phyloP scores from a whole-genome alignment of 2,797 vertebrate species.

The Phataginus tricuspis region DNA sequence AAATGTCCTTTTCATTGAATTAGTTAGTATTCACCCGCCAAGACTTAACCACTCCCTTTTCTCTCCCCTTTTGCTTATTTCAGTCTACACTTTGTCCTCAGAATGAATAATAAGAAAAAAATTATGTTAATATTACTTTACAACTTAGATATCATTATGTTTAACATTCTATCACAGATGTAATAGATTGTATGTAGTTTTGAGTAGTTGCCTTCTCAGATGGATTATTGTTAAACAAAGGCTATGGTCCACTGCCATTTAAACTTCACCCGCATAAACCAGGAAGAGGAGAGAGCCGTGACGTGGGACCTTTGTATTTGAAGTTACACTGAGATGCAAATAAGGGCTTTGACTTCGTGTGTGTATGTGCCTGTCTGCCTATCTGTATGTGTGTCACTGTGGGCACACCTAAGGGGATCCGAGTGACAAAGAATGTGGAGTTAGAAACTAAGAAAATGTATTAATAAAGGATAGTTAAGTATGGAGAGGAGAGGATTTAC shows the following conservation, averaged over 20 bases:
- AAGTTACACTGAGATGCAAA: neutral
- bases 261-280: neutral
- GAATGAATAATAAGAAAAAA: neutral
- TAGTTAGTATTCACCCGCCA: neutral
- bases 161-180: neutral
- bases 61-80: neutral
- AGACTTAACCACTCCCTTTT: neutral
- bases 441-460: neutral
- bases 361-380: neutral
- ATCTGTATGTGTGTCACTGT: neutral
- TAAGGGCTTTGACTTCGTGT: neutral
- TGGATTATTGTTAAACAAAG: neutral
- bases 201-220: neutral
- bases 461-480: neutral
- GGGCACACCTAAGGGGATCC: neutral
- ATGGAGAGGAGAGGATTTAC: neutral
- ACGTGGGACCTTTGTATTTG: neutral
- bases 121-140: neutral
- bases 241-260: neutral
- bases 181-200: neutral
- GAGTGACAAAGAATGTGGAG: neutral
- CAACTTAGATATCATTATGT: neutral
- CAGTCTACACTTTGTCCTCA: neutral
- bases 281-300: neutral
- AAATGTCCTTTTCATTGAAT: neutral